A percentile compares a stretch with the other conserved stretches of the same genome.
phyloP scores from a whole-genome alignment of 2,797 vertebrate species.

The Choloepus didactylus region DNA sequence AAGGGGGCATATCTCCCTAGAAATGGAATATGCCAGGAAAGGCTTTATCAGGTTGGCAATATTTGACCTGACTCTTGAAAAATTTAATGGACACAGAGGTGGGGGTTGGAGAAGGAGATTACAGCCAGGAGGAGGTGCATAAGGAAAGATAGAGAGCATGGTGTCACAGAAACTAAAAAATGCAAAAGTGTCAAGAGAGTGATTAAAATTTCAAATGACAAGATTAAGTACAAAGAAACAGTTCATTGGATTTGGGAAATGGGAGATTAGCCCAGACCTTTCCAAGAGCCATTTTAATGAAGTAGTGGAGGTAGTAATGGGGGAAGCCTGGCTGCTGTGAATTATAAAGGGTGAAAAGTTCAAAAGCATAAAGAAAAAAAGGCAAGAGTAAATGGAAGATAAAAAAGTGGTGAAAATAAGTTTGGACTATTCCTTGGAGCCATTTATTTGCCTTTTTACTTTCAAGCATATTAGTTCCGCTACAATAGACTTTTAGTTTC shows the following conservation, averaged over 20 bases:
- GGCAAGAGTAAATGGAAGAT: neutral
- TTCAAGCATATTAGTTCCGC: constrained; percentile 5
- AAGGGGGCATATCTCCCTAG: neutral
- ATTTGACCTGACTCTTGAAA: neutral
- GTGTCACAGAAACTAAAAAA: neutral
- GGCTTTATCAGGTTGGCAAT: neutral
- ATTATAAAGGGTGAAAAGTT: neutral
- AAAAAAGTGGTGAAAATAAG: neutral
- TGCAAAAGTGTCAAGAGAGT: neutral
- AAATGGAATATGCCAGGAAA: neutral
- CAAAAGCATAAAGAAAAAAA: constrained; percentile 13
- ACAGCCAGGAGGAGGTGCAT: neutral
- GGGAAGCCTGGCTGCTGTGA: constrained; percentile 18
- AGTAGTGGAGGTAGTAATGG: neutral
- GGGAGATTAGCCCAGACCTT: neutral
- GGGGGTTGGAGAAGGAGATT: neutral
- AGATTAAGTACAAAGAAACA: neutral
- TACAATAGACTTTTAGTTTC: neutral
- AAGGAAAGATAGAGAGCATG: neutral
- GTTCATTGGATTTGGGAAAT: neutral
- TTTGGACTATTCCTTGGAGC: neutral
- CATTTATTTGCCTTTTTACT: constrained; percentile 6
- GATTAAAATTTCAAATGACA: neutral
- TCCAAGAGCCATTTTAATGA: neutral
- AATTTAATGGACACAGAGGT: neutral